Conservation (phyloP, 1,140 invertebrate genomes). For the Drosophila pruinosa region DNA sequence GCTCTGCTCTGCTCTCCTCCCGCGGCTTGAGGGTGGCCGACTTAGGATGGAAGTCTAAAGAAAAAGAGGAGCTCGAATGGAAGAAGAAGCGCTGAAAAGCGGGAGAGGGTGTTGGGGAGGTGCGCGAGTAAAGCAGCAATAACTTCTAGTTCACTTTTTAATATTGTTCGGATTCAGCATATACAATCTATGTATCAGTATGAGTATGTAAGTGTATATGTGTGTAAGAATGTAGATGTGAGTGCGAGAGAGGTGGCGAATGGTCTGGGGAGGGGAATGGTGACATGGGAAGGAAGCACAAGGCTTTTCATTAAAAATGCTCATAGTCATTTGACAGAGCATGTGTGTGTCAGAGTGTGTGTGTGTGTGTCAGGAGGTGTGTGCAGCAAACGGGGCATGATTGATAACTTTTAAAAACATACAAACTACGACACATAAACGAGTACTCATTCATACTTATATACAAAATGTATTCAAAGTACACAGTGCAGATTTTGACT, state of each 20-base stretch:
- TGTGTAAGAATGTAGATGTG: not conserved
- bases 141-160: conserved; percentile 75
- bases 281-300: not conserved
- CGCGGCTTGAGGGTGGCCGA: not conserved
- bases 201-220: not conserved
- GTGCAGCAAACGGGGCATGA: conserved; percentile 13
- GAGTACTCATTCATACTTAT: not conserved
- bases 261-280: too few relatives aligned
- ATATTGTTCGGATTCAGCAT: conserved; percentile 60
- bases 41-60: not conserved
- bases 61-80: not conserved
- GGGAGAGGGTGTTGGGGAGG: not conserved
- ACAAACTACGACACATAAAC: not conserved
- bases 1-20: too few relatives aligned
- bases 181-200: not conserved
- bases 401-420: conserved; percentile 29
- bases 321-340: conserved; percentile 65
- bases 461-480: not conserved
- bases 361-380: not conserved
- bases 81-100: not conserved
- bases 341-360: conserved; percentile 12
- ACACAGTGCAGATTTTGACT: not conserved
- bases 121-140: conserved; percentile 38
- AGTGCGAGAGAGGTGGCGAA: not conserved
- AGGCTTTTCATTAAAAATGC: conserved; percentile 71